These are phyloP conservation scores for Nothocercus julius DNA, from an alignment of 2,113 vertebrate genomes.

Conservation along the genomic window DNA sequence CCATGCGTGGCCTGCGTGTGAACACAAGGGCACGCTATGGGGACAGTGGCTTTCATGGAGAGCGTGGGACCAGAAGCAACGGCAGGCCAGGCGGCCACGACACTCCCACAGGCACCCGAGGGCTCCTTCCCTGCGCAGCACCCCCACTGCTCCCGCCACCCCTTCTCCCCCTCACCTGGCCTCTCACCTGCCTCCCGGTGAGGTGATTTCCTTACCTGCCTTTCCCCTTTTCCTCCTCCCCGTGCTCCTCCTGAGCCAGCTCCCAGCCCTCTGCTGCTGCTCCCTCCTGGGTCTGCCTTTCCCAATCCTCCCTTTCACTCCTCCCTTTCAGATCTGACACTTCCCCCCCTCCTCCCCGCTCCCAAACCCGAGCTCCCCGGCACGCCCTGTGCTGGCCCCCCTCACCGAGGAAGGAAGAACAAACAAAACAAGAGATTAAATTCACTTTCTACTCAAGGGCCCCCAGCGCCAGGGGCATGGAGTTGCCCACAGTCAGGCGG, in stretches of 20 bases:
- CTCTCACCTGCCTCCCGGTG: background rate
- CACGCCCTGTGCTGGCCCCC: background rate
- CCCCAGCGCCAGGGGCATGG: background rate
- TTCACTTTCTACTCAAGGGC: conserved; percentile 52
- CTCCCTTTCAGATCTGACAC: conserved; percentile 65
- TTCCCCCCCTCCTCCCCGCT: background rate
- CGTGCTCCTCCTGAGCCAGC: background rate
- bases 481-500: conserved; percentile 14
- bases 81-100: background rate
- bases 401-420: conserved; percentile 49
- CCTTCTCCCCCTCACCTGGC: background rate
- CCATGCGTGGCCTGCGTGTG: accelerated
- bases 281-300: background rate
- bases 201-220: conserved; percentile 13
- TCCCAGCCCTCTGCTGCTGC: background rate
- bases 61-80: background rate
- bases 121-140: background rate
- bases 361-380: background rate
- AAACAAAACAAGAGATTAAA: conserved; percentile 68
- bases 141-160: background rate
- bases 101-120: background rate
- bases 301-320: conserved; percentile 34
- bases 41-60: accelerated
- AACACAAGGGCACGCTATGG: background rate
- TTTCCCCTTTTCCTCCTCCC: background rate